Evolutionary conservation across 2,888 invertebrate genomes (phyloP).

Genomic region (Euphydryas editha): DNA sequence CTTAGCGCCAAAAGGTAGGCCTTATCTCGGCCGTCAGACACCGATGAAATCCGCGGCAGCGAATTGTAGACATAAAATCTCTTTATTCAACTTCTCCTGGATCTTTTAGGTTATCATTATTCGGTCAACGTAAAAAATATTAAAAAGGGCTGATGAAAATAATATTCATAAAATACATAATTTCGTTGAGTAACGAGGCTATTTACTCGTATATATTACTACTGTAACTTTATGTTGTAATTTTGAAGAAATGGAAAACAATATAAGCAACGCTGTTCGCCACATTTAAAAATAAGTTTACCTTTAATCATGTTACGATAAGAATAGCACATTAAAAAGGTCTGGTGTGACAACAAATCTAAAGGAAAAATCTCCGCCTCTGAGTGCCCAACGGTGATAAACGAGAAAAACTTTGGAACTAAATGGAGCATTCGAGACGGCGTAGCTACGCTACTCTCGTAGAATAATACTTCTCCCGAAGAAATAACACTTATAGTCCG

Average conservation of each 20-base stretch:
- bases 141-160: background rate
- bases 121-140: conserved; percentile 8
- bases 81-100: conserved; percentile 36
- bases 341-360: conserved; percentile 85
- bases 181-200: background rate
- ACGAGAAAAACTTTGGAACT: conserved; percentile 84
- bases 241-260: background rate
- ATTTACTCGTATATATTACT: background rate
- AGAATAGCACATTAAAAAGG: conserved; percentile 84
- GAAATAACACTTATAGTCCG: conserved; percentile 83
- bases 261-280: background rate
- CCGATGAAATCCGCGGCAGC: conserved; percentile 43
- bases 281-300: conserved; percentile 58
- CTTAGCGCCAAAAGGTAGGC: conserved; percentile 45
- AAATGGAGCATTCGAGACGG: conserved; percentile 83
- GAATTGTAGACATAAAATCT: conserved; percentile 38
- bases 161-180: background rate
- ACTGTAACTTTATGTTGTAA: background rate
- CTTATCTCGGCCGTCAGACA: conserved; percentile 48
- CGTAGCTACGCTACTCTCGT: conserved; percentile 78
- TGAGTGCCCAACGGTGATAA: conserved; percentile 83
- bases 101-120: conserved; percentile 27
- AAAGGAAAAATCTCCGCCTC: conserved; percentile 83
- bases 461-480: conserved; percentile 82
- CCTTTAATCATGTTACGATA: conserved; percentile 78